phyloP scores from a whole-genome alignment of 1,140 invertebrate genomes.

The Sinella curviseta region DNA sequence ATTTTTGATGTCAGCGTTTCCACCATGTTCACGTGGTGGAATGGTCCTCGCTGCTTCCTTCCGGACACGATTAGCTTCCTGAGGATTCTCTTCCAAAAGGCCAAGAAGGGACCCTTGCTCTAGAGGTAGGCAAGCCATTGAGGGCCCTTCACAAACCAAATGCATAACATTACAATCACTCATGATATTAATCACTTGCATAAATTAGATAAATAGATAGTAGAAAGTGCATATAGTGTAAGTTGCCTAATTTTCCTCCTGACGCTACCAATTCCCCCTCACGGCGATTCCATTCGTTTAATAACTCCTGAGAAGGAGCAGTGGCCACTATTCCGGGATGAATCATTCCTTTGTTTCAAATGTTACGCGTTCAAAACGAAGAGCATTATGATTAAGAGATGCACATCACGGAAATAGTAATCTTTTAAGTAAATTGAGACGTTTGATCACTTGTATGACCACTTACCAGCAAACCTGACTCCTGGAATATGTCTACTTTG shows the following conservation, averaged over 20 bases:
- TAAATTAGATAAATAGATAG: too few species aligned
- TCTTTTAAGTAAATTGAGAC: background rate
- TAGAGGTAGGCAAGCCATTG: background rate
- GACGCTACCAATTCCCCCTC: conserved; percentile 32
- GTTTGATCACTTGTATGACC: background rate
- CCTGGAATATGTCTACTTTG: conserved; percentile 10
- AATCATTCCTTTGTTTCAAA: too few species aligned
- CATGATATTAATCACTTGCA: too few species aligned
- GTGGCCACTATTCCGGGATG: conserved; percentile 42
- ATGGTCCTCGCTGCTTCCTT: conserved; percentile 11
- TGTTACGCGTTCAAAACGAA: background rate
- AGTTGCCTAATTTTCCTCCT: background rate
- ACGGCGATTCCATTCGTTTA: conserved; percentile 38
- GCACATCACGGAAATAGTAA: background rate
- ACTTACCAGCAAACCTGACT: conserved; percentile 13
- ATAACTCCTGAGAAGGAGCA: conserved; percentile 35
- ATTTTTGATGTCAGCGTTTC: conserved; percentile 25
- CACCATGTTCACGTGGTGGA: conserved; percentile 11
- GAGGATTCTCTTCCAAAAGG: conserved; percentile 17
- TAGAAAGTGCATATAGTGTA: too few species aligned
- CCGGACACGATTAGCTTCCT: conserved; percentile 2
- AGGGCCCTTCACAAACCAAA: background rate
- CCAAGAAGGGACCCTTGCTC: background rate
- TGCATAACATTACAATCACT: too few species aligned
- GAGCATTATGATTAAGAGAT: background rate